Conservation (phyloP, 2,113 vertebrate genomes). For the Chionomys nivalis region DNA sequence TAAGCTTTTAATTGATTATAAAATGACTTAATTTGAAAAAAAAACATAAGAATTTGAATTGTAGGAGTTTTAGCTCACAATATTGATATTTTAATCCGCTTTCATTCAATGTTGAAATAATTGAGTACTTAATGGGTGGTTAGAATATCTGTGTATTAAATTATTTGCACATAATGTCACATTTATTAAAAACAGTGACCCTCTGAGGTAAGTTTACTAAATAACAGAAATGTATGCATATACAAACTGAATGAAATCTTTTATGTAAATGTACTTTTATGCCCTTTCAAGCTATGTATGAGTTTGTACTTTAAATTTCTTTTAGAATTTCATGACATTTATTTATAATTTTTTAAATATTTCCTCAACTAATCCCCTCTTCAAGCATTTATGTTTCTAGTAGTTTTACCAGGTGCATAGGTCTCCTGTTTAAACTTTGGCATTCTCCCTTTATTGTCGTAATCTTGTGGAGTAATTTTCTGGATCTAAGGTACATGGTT, state of each 20-base stretch:
- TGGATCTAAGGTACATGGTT: background rate
- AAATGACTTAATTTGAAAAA: background rate
- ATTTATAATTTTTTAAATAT: background rate
- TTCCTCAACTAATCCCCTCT: background rate
- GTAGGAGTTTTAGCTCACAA: background rate
- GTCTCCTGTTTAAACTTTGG: background rate
- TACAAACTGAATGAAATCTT: background rate
- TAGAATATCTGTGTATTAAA: background rate
- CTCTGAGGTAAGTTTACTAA: background rate
- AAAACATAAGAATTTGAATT: background rate
- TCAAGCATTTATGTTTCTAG: background rate
- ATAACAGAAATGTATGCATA: background rate
- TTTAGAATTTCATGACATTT: background rate
- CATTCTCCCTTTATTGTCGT: no score
- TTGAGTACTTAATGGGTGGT: background rate
- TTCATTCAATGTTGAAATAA: background rate
- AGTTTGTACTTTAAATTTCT: background rate
- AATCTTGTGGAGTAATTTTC: background rate
- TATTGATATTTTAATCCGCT: background rate
- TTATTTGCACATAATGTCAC: background rate
- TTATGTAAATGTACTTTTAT: background rate
- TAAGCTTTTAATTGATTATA: slow-evolving; percentile 27
- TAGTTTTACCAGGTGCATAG: background rate
- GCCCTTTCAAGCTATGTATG: background rate
- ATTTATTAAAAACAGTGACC: background rate